Base-by-base conservation (phyloP, 2,797 vertebrate genomes). In the Hirundo rustica region DNA sequence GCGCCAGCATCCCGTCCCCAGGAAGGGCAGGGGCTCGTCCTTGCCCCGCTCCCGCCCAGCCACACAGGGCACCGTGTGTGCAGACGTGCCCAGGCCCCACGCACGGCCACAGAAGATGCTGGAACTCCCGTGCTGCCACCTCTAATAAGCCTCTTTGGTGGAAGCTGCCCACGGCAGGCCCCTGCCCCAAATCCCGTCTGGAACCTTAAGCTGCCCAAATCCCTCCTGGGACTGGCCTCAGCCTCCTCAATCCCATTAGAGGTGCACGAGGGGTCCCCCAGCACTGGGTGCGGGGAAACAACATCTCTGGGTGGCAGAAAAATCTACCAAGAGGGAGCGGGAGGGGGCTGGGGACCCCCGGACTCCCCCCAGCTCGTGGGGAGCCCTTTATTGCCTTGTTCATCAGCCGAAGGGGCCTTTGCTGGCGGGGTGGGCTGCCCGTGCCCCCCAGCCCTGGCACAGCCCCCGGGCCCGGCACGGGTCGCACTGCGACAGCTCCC, bases 141-240 rank as follows among this genome's bases (percentile, higher is more conserved):
- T 42, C 77, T 94, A 95, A 95, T 96, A 95, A 96, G 95, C 93
- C 61, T 95, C 96, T 94, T 95, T 93, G 91, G 61, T 84, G n/a
- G 65, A 84, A 89, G 85, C 95, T 77, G 86, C 91, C 91, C 18
- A 1, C 5, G 75, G 80, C 88, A 30, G 88, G 86, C 81, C 92
- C 64, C 88, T 93, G 88, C 81, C 93, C 85, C 94, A 93, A 94
- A 96, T 96, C 95, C 94, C 23, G 36, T 95, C 96, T 96, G 96
- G 95, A 96, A 95, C 94, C 91, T 95, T 96, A 96, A 97, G 92
- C 93, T 70, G 90, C 90, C 92, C 95, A 95, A 95, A 95, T 95
- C 95, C 96, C 95, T 61, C 87, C 67, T 22, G 80, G 92, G 90
- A 85, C 92, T 87, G 95, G 84, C 25, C 3, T 0, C 55, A 30